Evolutionary conservation across 2,888 invertebrate genomes (phyloP), one percentile per base, ranked within the genome.

Genomic region (Eudasyphora cyanicolor): DNA sequence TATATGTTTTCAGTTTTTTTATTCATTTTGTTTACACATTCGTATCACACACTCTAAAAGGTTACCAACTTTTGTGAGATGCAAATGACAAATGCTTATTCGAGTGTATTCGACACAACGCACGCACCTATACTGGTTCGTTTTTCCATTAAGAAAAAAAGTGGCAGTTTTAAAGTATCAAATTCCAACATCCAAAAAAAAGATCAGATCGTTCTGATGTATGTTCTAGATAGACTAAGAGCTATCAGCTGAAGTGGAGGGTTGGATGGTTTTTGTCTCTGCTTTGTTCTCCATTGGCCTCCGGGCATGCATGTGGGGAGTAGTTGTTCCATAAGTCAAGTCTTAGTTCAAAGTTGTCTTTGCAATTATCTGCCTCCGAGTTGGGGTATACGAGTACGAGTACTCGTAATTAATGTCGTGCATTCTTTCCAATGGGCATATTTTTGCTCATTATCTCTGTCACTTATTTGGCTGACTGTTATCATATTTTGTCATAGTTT

Each of bases 1-100:
- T 60, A 10, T 51, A 5, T 38, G 64, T 10, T 8, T 64, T 10
- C 2, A n/a, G 21, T 14, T 35, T 19, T 64, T 35, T 64, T 38
- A 32, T 71, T 60, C 35, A 24, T n/a, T n/a, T n/a, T n/a, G n/a
- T 69, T 62, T 74, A 51, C 32, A 27, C n/a, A 77, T 35, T 70
- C 49, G 29, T 42, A 21, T 8, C 10, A 45, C n/a, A n/a, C n/a
- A n/a, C 54, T 8, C 54, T 21, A 12, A 76, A 79, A 82, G 82
- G 73, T 82, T 73, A 82, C 71, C 82, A 71, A 82, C 70, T 82
- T 82, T 79, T 74, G 42, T 67, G 24, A 60, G 60, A 60, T 60
- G 17, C 57, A 24, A 57, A 27, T 57, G 57, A 12, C 57, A 24
- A 57, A 27, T 57, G 57, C 12, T n/a, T 27, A n/a, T n/a, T n/a